These are phyloP conservation scores for Polyommatus iphigenia DNA, from an alignment of 2,888 invertebrate species.

Conservation along the genomic window DNA sequence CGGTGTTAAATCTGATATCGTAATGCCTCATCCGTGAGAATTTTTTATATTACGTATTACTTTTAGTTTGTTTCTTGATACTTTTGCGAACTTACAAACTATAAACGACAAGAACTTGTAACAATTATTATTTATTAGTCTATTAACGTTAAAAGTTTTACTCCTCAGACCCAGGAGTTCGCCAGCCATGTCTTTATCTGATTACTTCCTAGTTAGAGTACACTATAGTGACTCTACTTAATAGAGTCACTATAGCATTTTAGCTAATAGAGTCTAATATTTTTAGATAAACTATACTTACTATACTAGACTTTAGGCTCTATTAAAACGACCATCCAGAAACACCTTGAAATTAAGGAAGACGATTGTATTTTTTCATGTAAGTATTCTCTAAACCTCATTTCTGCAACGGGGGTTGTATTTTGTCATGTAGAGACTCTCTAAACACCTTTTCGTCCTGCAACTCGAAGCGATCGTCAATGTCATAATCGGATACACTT, in stretches of 20 bases:
- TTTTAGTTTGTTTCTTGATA: not conserved
- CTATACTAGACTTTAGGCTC: too few species aligned
- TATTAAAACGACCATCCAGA: too few species aligned
- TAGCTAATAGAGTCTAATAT: too few species aligned
- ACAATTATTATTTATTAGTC: not conserved
- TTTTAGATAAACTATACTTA: too few species aligned
- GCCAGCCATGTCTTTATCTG: not conserved
- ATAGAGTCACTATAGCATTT: too few species aligned
- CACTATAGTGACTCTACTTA: too few species aligned
- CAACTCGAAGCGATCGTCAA: not conserved
- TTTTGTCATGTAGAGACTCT: not conserved
- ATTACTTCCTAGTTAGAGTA: not conserved
- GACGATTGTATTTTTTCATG: too few species aligned
- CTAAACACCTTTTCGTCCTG: not conserved
- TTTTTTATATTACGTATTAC: constrained; percentile 1
- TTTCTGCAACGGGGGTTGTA: too few species aligned
- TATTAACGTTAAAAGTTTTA: not conserved
- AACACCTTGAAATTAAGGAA: too few species aligned
- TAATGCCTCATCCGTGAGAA: constrained; percentile 37
- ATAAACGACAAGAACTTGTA: not conserved
- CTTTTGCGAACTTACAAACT: not conserved
- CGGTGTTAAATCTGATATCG: not conserved
- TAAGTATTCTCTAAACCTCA: too few species aligned
- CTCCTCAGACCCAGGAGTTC: too few species aligned
- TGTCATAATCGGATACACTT: not conserved